A percentile compares a stretch with the other conserved stretches of the same genome.
phyloP scores from a whole-genome alignment of 2,797 vertebrate species.

The Neosalanx taihuensis region DNA sequence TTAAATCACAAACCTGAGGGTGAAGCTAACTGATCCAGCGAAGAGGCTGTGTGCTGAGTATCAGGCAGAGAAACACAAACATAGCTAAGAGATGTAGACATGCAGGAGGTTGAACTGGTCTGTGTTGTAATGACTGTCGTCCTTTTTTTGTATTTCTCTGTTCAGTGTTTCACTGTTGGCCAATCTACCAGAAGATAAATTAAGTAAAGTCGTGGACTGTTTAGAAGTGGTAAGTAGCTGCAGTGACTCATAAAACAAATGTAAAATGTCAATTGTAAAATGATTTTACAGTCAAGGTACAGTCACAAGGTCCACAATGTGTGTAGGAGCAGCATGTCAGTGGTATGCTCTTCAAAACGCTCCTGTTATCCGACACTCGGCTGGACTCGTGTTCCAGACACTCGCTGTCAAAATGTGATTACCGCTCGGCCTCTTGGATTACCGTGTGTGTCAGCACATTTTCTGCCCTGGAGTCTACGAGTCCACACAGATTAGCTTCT shows the following conservation, averaged over 20 bases:
- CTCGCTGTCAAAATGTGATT: constrained; percentile 68
- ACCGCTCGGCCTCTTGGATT: constrained; percentile 56
- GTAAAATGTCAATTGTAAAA: too few species aligned
- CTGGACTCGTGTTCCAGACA: constrained; percentile 39
- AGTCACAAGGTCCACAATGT: constrained; percentile 4
- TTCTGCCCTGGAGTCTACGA: constrained; percentile 37
- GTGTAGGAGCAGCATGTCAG: neutral
- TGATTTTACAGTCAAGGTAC: too few species aligned
- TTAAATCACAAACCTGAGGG: neutral
- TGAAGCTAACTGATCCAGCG: constrained; percentile 9
- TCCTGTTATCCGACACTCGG: neutral
- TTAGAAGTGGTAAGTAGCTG: constrained; percentile 88
- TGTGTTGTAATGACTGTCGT: constrained; percentile 18
- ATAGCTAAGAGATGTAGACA: neutral
- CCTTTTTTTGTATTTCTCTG: constrained; percentile 34
- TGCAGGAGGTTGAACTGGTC: neutral
- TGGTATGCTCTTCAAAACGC: neutral
- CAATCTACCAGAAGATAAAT: constrained; percentile 89
- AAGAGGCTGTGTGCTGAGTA: neutral
- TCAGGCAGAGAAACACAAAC: neutral
- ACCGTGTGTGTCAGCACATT: constrained; percentile 58
- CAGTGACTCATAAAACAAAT: too few species aligned
- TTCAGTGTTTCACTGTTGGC: constrained; percentile 88
- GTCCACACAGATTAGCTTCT: constrained; percentile 54
- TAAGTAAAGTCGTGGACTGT: constrained; percentile 93